Evolutionary conservation across 2,797 vertebrate species (phyloP), one percentile per base, ranked within the genome.

Genomic region (Todus mexicanus): DNA sequence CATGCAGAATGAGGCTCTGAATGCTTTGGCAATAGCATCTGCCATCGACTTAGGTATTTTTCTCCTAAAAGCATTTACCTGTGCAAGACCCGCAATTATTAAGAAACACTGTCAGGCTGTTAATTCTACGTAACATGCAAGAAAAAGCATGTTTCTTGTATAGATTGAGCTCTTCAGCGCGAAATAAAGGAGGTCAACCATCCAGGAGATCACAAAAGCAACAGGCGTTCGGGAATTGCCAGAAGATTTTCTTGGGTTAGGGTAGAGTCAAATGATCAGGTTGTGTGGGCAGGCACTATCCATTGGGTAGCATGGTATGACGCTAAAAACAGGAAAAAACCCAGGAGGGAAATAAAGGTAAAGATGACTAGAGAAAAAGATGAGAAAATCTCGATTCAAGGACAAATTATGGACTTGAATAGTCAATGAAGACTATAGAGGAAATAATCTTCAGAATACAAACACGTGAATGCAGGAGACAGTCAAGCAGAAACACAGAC

Each of bases 1-100:
- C 96, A 98, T 98, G 97, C 98, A 99, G 97, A 99, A 98, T 16
- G 98, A 99, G 95, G 98, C 99, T 72, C 96, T 99, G 92, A 98
- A 98, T 33, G 98, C 98, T 60, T 92, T 99, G 96, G 98, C 98
- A 29, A 98, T 99, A 74, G 98, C 98, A 31, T 98, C 98, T 57
- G 97, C 98, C 56, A 97, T 98, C 6, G 97, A 98, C 91, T 98
- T 98, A 56, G 98, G 98, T 99, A 98, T 33, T 42, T 50, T 29
- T 40, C 48, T 48, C 26, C 45, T 68, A 12, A 38, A 87, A 81
- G 3, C 13, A 35, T 20, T 70, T 29, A n/a, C 10, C 43, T 57
- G 4, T 68, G 23, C 26, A 71, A 37, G 33, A 45, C 15, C 12
- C 27, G 78, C 15, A 50, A 4, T 59, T 61, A 78, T 15, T 74